Percentiles rank a stretch among this genome's conserved stretches.
Evolutionary conservation across 2,113 vertebrate genomes (phyloP).

Genomic region (Bothrops jararaca): DNA sequence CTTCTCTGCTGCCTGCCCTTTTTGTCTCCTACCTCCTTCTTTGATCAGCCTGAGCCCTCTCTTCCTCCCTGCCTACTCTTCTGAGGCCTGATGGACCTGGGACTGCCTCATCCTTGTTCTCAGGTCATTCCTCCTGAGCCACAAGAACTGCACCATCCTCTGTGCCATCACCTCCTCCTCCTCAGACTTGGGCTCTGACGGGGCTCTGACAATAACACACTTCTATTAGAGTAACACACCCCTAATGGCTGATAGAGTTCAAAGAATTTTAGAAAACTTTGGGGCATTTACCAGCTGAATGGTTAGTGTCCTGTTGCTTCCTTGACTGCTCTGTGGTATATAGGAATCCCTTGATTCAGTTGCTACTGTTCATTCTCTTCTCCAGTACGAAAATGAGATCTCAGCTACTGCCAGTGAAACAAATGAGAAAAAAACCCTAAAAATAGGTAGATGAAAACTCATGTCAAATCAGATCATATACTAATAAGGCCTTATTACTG

Average conservation of each 20-base stretch:
- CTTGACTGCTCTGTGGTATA: background rate
- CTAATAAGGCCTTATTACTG: background rate
- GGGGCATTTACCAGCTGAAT: background rate
- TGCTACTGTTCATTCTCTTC: background rate
- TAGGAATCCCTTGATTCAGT: background rate
- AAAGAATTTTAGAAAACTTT: background rate
- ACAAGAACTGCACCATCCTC: too few species aligned
- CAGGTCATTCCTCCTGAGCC: too few species aligned
- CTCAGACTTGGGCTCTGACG: too few species aligned
- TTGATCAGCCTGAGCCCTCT: too few species aligned
- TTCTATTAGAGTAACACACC: background rate
- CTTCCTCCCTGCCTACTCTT: too few species aligned
- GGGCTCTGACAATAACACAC: too few species aligned
- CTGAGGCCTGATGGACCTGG: too few species aligned
- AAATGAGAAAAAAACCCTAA: background rate
- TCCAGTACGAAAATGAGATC: background rate
- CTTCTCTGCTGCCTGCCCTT: too few species aligned
- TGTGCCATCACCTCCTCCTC: too few species aligned
- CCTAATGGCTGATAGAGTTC: background rate
- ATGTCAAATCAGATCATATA: background rate
- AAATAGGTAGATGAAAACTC: background rate
- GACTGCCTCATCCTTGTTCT: too few species aligned
- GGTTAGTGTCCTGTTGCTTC: background rate
- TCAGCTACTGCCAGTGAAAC: background rate
- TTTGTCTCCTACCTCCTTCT: too few species aligned